These are phyloP conservation scores for Manis crassicaudata DNA, from an alignment of 2,797 vertebrate species.

Conservation along the genomic window DNA sequence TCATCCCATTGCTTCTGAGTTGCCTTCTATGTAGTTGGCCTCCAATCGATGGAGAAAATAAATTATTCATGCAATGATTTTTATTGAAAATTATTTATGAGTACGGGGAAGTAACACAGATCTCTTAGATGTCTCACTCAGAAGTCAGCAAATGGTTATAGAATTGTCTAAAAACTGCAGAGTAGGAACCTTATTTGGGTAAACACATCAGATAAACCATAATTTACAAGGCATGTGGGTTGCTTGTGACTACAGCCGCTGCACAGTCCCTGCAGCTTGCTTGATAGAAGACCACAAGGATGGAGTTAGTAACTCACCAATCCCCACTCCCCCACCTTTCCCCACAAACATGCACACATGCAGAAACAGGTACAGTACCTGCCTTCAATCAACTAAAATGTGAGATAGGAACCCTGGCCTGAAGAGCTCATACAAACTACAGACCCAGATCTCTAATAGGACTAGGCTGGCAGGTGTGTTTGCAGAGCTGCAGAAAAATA, in stretches of 20 bases:
- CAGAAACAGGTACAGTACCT: background rate
- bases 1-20: background rate
- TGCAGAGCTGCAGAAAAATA: background rate
- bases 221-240: background rate
- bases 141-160: background rate
- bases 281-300: too few species aligned
- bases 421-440: background rate
- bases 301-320: background rate
- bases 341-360: background rate
- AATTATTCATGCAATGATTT: background rate
- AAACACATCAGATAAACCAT: background rate
- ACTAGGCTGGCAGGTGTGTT: background rate
- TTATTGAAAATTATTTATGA: slow-evolving; percentile 72
- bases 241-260: background rate
- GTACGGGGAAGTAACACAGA: slow-evolving; percentile 83
- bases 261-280: background rate
- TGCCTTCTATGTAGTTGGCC: background rate
- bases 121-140: background rate
- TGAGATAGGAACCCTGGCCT: background rate
- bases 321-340: too few species aligned
- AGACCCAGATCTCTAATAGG: background rate
- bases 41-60: slow-evolving; percentile 53
- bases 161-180: background rate
- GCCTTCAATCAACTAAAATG: background rate
- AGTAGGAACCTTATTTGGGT: background rate